Evolutionary conservation across 2,113 vertebrate genomes (phyloP).

Genomic region (Lagopus leucura): DNA sequence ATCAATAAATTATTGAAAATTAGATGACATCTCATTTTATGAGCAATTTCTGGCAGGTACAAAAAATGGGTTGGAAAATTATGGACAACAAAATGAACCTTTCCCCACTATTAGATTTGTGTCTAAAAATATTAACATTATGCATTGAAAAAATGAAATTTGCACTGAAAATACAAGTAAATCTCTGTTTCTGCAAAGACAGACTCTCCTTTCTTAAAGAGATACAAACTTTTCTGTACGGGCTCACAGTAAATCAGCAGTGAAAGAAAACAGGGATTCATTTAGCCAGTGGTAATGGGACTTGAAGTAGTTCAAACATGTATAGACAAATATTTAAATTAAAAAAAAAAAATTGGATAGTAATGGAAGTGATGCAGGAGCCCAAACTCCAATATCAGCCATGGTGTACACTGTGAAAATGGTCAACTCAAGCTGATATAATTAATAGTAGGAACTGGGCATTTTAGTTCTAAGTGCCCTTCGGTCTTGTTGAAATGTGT

Average conservation of each 20-base stretch:
- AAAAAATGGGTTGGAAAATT: neutral
- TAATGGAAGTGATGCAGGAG: neutral
- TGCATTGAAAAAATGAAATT: neutral
- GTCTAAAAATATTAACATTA: neutral
- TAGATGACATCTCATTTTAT: neutral
- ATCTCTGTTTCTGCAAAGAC: neutral
- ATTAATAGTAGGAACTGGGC: neutral
- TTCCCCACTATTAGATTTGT: neutral
- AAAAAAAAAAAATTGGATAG: neutral
- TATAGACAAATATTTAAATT: neutral
- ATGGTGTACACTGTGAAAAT: neutral
- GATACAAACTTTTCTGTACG: neutral
- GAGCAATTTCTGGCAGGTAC: neutral
- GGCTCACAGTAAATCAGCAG: neutral
- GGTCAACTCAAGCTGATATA: neutral
- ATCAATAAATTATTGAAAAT: neutral
- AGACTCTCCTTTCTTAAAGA: neutral
- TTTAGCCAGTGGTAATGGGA: neutral
- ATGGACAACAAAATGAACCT: neutral
- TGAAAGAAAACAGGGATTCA: neutral
- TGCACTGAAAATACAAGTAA: neutral
- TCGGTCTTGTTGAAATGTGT: neutral
- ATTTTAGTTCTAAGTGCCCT: neutral
- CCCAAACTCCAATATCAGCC: neutral
- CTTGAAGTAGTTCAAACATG: neutral